Evolutionary conservation across 2,888 invertebrate species (phyloP).

Genomic region (Volucella zonaria): DNA sequence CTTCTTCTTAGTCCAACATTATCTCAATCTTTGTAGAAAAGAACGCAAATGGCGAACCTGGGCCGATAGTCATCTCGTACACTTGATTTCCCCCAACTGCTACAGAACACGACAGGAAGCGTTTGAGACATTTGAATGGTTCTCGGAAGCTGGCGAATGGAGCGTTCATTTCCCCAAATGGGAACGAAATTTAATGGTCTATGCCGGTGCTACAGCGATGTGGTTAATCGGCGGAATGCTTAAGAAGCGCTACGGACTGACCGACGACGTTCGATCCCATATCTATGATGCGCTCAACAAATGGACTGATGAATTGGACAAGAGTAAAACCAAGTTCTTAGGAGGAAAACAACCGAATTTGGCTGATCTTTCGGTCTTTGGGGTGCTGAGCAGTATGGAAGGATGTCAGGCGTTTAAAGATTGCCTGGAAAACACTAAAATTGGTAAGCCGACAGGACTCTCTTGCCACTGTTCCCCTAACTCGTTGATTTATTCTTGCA

Average conservation of each 20-base stretch:
- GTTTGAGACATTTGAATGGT: constrained; percentile 96
- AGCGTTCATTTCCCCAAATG: constrained; percentile 92
- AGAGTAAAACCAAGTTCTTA: constrained; percentile 89
- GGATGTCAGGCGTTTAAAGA: constrained; percentile 96
- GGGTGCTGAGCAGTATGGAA: constrained; percentile 95
- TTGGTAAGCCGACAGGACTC: constrained; percentile 84
- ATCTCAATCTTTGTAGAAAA: constrained; percentile 85
- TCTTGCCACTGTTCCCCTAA: too few species aligned
- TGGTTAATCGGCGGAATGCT: constrained; percentile 94
- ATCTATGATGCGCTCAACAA: constrained; percentile 93
- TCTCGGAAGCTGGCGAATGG: constrained; percentile 96
- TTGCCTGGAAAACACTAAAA: constrained; percentile 87
- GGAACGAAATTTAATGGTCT: constrained; percentile 94
- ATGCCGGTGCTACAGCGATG: constrained; percentile 97
- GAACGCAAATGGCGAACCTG: constrained; percentile 98
- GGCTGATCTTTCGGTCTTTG: constrained; percentile 95
- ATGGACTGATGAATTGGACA: constrained; percentile 89
- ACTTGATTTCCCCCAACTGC: constrained; percentile 97
- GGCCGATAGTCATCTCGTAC: constrained; percentile 95
- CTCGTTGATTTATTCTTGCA: constrained; percentile 62
- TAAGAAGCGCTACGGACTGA: constrained; percentile 92
- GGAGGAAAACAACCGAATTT: constrained; percentile 95
- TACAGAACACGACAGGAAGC: constrained; percentile 94
- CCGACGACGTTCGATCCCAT: constrained; percentile 93
- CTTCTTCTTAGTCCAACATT: not conserved